Conservation (phyloP, 2,113 vertebrate species). For the Elaphurus davidianus region DNA sequence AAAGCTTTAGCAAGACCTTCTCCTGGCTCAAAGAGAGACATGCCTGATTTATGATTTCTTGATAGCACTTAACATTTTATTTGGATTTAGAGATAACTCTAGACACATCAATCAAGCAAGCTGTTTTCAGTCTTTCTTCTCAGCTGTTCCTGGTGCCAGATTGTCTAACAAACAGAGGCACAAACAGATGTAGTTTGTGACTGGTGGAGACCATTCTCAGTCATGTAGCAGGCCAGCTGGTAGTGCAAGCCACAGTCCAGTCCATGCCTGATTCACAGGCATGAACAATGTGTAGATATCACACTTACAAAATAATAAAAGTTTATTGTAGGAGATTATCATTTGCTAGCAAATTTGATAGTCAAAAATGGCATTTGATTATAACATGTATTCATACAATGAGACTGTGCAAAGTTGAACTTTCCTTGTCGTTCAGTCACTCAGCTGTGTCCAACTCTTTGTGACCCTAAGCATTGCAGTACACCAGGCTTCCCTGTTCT, state of each 20-base stretch:
- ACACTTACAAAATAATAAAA: neutral
- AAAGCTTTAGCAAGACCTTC: constrained; percentile 11
- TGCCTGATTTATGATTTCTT: constrained; percentile 60
- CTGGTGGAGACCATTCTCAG: constrained; percentile 30
- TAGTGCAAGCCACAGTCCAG: neutral
- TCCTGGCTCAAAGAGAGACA: neutral
- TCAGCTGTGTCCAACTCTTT: neutral
- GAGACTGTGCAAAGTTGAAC: neutral
- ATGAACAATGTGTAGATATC: neutral
- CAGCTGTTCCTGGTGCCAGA: constrained; percentile 73
- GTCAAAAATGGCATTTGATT: neutral
- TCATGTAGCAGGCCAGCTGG: constrained; percentile 55
- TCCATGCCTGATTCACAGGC: neutral
- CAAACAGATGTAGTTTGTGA: constrained; percentile 67
- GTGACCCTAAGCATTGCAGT: neutral
- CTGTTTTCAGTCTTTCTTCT: constrained; percentile 61
- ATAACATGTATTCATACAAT: neutral
- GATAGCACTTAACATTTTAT: constrained; percentile 68
- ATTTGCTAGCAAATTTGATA: neutral
- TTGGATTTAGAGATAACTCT: constrained; percentile 62
- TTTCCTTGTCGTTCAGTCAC: neutral
- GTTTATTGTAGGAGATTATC: neutral
- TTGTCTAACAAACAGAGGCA: constrained; percentile 68
- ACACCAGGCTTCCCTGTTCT: neutral
- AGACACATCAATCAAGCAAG: constrained; percentile 57